Percentiles rank a stretch among this genome's conserved stretches.
Evolutionary conservation across 2,113 vertebrate species (phyloP).

Genomic region (Dasyurus viverrinus): DNA sequence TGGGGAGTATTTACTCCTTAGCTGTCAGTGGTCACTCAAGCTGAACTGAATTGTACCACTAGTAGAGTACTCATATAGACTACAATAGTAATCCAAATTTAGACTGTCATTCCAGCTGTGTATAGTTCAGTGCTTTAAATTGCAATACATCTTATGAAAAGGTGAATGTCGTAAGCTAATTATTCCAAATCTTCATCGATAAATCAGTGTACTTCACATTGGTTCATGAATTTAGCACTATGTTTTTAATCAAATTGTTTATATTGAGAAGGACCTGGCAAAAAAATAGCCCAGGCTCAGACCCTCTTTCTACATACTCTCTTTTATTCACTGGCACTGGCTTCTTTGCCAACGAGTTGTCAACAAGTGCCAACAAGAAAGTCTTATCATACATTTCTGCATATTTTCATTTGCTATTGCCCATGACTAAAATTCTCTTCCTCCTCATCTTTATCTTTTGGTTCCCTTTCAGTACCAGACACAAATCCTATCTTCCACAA

Average conservation of each 20-base stretch:
- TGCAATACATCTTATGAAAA: neutral
- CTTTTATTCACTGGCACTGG: neutral
- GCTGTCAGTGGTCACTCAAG: neutral
- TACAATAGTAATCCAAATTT: neutral
- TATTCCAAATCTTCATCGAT: neutral
- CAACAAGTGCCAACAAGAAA: too few species aligned
- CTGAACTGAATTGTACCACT: neutral
- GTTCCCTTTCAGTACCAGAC: neutral
- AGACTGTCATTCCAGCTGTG: neutral
- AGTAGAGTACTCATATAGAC: neutral
- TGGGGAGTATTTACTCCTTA: neutral
- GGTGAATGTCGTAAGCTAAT: neutral
- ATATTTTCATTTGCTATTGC: neutral
- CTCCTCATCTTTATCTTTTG: neutral
- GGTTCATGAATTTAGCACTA: neutral
- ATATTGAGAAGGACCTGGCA: neutral
- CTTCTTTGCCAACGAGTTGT: too few species aligned
- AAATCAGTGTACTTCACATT: neutral
- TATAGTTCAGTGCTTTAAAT: neutral
- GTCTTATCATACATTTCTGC: neutral
- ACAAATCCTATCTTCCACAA: neutral
- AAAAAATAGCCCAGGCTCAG: neutral
- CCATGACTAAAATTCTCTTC: neutral
- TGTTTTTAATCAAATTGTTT: neutral
- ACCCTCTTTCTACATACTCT: neutral